A percentile compares a stretch with the other conserved stretches of the same genome.
Conservation (phyloP, 2,113 vertebrate genomes). For the Chaetura pelagica region DNA sequence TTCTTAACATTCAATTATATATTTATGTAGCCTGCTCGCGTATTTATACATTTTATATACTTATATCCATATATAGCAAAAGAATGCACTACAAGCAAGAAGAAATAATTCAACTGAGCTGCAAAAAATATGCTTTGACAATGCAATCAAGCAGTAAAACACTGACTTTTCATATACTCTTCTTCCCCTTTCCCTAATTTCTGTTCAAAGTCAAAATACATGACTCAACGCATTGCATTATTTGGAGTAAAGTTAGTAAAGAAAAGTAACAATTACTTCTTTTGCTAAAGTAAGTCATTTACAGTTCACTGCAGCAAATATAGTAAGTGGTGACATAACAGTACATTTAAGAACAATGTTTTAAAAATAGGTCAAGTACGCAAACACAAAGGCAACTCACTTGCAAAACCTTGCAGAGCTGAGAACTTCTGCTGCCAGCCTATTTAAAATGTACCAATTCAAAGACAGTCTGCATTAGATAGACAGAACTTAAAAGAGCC, state of each 20-base stretch:
- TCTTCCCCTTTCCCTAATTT: not conserved
- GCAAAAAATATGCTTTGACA: not conserved
- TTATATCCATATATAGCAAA: not conserved
- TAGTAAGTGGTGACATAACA: not conserved
- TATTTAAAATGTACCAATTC: not conserved
- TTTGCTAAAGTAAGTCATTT: not conserved
- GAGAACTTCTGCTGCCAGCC: not conserved
- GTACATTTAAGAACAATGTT: not conserved
- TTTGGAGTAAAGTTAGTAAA: not conserved
- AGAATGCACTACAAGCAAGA: not conserved
- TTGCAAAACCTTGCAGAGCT: not conserved
- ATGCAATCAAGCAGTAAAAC: not conserved
- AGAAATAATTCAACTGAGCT: not conserved
- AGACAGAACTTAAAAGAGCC: not conserved
- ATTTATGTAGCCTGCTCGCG: not conserved
- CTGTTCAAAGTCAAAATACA: not conserved
- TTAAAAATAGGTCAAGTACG: conserved; percentile 23
- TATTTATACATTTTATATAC: not conserved
- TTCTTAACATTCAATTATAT: not conserved
- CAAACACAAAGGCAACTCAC: conserved; percentile 1
- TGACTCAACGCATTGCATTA: not conserved
- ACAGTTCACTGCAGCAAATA: not conserved
- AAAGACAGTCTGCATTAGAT: not conserved
- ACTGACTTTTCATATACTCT: not conserved
- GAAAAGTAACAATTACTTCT: not conserved